A percentile compares a stretch with the other conserved stretches of the same genome.
Conservation (phyloP, 2,113 vertebrate genomes). For the Pelusios castaneus region DNA sequence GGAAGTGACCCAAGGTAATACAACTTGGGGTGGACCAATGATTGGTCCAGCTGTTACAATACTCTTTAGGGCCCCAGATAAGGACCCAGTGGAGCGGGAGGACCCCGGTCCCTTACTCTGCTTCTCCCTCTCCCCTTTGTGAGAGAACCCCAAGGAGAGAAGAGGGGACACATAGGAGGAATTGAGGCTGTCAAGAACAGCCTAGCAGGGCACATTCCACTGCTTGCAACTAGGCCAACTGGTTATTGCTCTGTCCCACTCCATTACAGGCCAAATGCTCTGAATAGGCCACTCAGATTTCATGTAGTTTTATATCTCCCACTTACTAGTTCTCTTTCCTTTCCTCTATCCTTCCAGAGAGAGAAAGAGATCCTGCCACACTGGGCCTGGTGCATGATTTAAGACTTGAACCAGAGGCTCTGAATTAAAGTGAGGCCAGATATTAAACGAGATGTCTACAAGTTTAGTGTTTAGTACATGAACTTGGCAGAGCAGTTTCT, state of each 20-base stretch:
- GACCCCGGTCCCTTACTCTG: not conserved
- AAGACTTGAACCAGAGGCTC: too few species aligned
- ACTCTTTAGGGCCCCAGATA: not conserved
- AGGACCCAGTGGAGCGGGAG: not conserved
- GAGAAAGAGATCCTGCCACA: too few species aligned
- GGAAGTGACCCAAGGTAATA: not conserved
- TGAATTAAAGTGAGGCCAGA: too few species aligned
- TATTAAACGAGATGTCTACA: too few species aligned
- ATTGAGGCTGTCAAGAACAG: too few species aligned
- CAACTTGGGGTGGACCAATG: not conserved
- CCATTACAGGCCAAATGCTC: not conserved
- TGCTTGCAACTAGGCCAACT: not conserved
- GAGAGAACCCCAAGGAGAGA: not conserved
- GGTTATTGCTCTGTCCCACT: not conserved
- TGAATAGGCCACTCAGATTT: not conserved
- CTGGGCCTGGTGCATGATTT: too few species aligned
- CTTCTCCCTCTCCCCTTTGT: not conserved
- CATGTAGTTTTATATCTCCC: fast-evolving
- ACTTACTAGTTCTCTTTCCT: not conserved
- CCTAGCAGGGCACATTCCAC: too few species aligned
- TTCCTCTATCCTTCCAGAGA: not conserved
- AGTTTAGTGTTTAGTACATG: not conserved
- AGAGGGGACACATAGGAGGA: not conserved
- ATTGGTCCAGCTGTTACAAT: not conserved
- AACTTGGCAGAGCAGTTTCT: not conserved